phyloP scores from a whole-genome alignment of 2,113 vertebrate species.

The Pandion haliaetus region DNA sequence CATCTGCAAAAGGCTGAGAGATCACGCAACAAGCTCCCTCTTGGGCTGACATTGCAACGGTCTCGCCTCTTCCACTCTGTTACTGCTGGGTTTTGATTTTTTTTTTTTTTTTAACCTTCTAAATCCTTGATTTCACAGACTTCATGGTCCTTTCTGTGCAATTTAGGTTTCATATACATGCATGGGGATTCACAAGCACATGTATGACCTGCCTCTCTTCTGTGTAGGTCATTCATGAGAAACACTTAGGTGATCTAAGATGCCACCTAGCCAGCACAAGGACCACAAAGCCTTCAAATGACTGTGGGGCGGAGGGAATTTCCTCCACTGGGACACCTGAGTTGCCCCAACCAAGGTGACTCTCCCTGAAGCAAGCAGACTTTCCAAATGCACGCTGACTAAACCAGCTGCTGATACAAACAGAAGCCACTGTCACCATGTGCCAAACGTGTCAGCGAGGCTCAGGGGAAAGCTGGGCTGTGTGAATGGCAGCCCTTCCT shows the following conservation, averaged over 20 bases:
- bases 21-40: background rate
- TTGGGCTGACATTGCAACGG: fast-evolving
- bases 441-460: background rate
- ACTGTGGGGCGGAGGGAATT: background rate
- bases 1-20: background rate
- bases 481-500: background rate
- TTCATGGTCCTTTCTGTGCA: background rate
- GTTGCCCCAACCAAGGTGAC: background rate
- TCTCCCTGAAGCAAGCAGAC: background rate
- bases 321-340: fast-evolving
- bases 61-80: fast-evolving
- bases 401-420: background rate
- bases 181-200: fast-evolving
- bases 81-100: background rate
- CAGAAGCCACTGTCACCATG: background rate
- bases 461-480: background rate
- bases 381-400: background rate
- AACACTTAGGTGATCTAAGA: background rate
- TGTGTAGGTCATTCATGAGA: background rate
- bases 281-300: fast-evolving
- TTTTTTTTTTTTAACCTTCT: background rate
- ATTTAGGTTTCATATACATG: background rate
- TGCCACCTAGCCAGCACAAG: fast-evolving
- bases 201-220: background rate
- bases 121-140: background rate